These are phyloP conservation scores for Heteromurus nitidus DNA, from an alignment of 2,888 invertebrate species.

Conservation along the genomic window DNA sequence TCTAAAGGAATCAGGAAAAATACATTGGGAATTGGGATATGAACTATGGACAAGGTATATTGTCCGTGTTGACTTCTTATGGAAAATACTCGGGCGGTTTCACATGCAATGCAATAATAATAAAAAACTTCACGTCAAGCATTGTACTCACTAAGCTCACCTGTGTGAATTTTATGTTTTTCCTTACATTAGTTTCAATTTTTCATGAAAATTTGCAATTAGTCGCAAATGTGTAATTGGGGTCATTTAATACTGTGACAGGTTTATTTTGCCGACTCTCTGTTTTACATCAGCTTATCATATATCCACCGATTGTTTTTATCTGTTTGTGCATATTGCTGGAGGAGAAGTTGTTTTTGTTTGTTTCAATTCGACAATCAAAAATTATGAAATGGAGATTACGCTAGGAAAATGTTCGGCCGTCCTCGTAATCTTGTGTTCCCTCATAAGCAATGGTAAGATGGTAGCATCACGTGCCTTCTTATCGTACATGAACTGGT, in stretches of 20 bases:
- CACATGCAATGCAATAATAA: slow-evolving; percentile 14
- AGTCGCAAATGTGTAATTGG: too few relatives aligned
- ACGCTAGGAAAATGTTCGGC: background rate
- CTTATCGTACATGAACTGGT: background rate
- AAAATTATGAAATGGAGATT: slow-evolving; percentile 42
- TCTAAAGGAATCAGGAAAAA: background rate
- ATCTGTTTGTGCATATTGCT: too few relatives aligned
- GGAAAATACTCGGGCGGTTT: slow-evolving; percentile 34
- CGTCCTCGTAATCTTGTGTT: background rate
- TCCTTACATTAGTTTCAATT: too few relatives aligned
- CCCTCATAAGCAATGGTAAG: background rate
- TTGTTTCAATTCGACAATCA: too few relatives aligned
- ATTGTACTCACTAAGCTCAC: background rate
- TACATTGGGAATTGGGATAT: background rate
- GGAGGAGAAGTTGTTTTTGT: too few relatives aligned
- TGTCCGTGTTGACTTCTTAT: background rate
- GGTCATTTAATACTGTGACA: too few relatives aligned
- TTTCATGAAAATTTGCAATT: too few relatives aligned
- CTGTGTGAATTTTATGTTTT: too few relatives aligned
- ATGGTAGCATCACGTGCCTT: background rate
- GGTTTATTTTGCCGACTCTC: too few relatives aligned
- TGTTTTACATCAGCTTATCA: too few relatives aligned
- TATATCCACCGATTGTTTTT: too few relatives aligned
- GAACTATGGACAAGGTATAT: background rate
- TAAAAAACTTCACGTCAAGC: background rate